Evolutionary conservation across 2,797 vertebrate species (phyloP).

Genomic region (Helicolenus hilgendorfi): DNA sequence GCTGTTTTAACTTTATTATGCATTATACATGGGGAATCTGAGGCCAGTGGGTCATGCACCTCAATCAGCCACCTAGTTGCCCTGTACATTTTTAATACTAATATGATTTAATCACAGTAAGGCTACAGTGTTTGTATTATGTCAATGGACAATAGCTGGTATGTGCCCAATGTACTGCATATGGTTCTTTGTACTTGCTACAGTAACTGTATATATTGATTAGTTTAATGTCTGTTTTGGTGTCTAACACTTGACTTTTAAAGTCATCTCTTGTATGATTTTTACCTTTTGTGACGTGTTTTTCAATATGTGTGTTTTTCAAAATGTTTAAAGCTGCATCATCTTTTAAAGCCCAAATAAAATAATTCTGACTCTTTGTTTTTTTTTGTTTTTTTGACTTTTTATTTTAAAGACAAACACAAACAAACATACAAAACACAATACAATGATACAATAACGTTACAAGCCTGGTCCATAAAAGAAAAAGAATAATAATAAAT

Average conservation of each 20-base stretch:
- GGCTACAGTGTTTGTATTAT: conserved; percentile 46
- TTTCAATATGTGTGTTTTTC: conserved; percentile 77
- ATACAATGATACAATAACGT: no score
- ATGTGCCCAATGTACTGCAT: conserved; percentile 73
- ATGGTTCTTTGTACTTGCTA: conserved; percentile 75
- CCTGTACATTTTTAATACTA: conserved; percentile 30
- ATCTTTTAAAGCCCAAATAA: conserved; percentile 82
- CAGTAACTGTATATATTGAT: conserved; percentile 79
- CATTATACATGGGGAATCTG: background rate
- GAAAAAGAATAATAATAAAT: no score
- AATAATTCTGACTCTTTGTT: conserved; percentile 65
- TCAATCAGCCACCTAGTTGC: conserved; percentile 26
- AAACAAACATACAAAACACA: no score
- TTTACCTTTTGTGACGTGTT: conserved; percentile 79
- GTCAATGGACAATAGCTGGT: conserved; percentile 45
- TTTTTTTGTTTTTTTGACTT: background rate
- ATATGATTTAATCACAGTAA: conserved; percentile 31
- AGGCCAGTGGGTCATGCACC: conserved; percentile 9
- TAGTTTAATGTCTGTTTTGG: conserved; percentile 66
- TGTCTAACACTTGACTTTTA: conserved; percentile 74
- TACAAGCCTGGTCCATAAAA: no score
- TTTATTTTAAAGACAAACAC: no score
- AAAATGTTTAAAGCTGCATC: conserved; percentile 72
- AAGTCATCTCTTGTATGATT: conserved; percentile 77
- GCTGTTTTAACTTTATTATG: conserved; percentile 34